Conservation (phyloP, 2,113 vertebrate genomes). For the cat (Felis catus) region DNA sequence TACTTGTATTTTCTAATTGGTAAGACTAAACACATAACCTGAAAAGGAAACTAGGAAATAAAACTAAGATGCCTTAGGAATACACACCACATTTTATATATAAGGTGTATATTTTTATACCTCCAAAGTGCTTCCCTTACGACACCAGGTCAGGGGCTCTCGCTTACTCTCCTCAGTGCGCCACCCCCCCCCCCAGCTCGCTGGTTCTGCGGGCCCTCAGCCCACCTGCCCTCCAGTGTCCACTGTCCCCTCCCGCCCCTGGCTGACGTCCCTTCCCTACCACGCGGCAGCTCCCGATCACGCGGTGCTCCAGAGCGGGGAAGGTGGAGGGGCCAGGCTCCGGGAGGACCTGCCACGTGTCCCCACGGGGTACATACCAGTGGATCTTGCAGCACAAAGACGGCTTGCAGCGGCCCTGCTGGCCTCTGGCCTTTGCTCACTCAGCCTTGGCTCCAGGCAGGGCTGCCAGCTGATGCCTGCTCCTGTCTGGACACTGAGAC, state of each 20-base stretch:
- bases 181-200: no score
- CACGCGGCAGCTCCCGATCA: not conserved
- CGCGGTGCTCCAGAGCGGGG: not conserved
- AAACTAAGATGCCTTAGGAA: not conserved
- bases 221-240: accelerated
- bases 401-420: accelerated
- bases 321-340: not conserved
- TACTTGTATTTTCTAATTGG: not conserved
- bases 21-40: not conserved
- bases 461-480: not conserved
- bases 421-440: not conserved
- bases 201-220: accelerated
- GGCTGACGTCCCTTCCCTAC: accelerated
- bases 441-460: no score
- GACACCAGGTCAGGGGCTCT: not conserved
- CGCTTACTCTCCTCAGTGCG: accelerated
- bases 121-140: not conserved
- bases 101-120: not conserved
- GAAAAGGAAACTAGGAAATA: not conserved
- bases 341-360: accelerated
- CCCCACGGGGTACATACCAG: accelerated
- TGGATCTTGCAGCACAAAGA: no score
- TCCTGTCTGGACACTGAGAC: accelerated
- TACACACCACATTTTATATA: not conserved
- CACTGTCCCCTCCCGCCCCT: not conserved